Conservation (phyloP, 37 sponge, comb jelly and placozoan species). For the Cladorhizidae sp. region DNA sequence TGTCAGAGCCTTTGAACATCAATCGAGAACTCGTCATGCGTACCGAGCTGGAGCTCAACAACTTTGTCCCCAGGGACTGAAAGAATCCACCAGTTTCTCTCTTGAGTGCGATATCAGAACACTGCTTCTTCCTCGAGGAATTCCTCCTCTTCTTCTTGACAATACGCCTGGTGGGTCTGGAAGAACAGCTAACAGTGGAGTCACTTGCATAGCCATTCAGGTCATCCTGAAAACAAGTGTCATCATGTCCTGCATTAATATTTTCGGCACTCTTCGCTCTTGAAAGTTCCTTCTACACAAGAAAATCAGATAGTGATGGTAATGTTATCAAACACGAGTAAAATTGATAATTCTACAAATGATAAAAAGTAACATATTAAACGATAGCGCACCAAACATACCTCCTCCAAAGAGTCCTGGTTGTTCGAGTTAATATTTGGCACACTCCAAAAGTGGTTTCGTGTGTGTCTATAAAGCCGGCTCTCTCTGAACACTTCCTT, state of each 20-base stretch:
- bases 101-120: too few species aligned
- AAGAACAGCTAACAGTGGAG: background rate
- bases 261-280: constrained; percentile 20
- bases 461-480: constrained; percentile 34
- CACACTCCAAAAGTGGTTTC: constrained; percentile 30
- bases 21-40: background rate
- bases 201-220: constrained; percentile 12
- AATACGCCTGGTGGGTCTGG: background rate
- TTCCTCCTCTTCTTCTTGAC: background rate
- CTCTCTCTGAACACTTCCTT: constrained; percentile 27
- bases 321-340: background rate
- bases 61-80: background rate
- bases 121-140: background rate
- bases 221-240: background rate
- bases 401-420: too few species aligned
- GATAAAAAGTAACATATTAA: too few species aligned
- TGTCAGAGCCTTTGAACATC: background rate
- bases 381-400: too few species aligned
- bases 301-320: too few species aligned
- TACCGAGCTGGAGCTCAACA: background rate
- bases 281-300: background rate
- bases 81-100: background rate
- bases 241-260: background rate
- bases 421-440: background rate
- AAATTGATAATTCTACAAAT: too few species aligned